A percentile compares a stretch with the other conserved stretches of the same genome.
Evolutionary conservation across 2,113 vertebrate species (phyloP).

Genomic region (Strigops habroptila): DNA sequence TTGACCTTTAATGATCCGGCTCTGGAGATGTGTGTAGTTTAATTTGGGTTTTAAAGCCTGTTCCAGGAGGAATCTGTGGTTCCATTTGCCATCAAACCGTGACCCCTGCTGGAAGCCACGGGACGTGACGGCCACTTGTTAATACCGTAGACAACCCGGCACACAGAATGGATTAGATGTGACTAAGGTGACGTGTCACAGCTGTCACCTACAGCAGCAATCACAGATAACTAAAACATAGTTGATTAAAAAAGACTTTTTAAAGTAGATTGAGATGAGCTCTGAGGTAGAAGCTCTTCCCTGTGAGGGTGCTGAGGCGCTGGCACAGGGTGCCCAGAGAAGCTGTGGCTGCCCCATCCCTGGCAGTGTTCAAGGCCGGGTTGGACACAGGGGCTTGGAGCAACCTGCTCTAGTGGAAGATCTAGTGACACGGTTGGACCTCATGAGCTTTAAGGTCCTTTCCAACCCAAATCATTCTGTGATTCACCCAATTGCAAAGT

Average conservation of each 20-base stretch:
- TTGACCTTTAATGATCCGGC: slow-evolving; percentile 48
- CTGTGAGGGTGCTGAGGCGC: neutral
- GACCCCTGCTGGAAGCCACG: slow-evolving; percentile 35
- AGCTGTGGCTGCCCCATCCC: neutral
- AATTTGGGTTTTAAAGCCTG: neutral
- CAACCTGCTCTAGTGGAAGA: neutral
- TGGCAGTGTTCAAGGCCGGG: too few species aligned
- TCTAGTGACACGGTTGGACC: too few species aligned
- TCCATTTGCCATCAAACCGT: slow-evolving; percentile 33
- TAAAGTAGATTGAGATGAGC: neutral
- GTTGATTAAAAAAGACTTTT: neutral
- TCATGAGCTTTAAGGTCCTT: too few species aligned
- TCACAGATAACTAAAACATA: neutral
- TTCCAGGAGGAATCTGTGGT: neutral
- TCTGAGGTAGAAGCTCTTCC: neutral
- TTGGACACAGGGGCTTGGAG: too few species aligned
- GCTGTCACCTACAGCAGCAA: neutral
- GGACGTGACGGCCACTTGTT: neutral
- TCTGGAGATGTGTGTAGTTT: neutral
- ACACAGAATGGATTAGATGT: neutral
- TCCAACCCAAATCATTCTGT: too few species aligned
- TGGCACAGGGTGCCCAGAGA: neutral
- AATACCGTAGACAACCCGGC: fast-evolving
- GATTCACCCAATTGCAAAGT: neutral
- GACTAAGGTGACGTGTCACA: neutral